Base-by-base conservation (phyloP, 2,888 invertebrate genomes). In the Idaea aversata region DNA sequence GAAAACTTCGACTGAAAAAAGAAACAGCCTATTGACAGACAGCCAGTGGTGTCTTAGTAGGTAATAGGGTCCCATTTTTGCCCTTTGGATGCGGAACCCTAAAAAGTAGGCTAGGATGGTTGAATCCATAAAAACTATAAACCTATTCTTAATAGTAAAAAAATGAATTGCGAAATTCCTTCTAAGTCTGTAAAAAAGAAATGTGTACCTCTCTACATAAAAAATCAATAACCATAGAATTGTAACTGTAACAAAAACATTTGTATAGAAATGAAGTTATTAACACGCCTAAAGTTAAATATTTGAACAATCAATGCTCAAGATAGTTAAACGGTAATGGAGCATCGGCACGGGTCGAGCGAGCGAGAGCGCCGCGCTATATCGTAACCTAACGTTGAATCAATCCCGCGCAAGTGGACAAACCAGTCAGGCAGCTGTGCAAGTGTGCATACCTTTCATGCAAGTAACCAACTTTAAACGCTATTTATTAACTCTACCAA, bases 321-420 rank as follows among this genome's bases (percentile, higher is more conserved):
- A 77, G 79, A 81, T 86, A 82, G 84, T 82, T 83, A 83, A 82
- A 81, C 82, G 81, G 81, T 88, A 89, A 88, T 88, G 85, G 88
- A 87, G 86, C 83, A 85, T 77, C 78, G 83, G 83, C 82, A 82
- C 78, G 77, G 80, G 83, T 81, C 80, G 80, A 81, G 80, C 82
- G 83, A 83, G 81, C 80, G 75, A 75, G 82, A 7, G 47, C 47
- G 3, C 36, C 5, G 36, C 36, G 47, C 0, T 82, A 79, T 85
- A 88, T 88, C 87, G 87, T 86, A 86, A 84, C 86, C 88, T 89
- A 87, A 90, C 84, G 86, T 89, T 91, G 88, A 90, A 92, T 93
- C 91, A 92, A 91, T 92, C 92, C 86, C 83, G 83, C 80, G 79
- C 91, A 89, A 91, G 93, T 91, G 91, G 93, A 88, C 89, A 91